A percentile compares a stretch with the other conserved stretches of the same genome.
phyloP scores from a whole-genome alignment of 2,888 invertebrate genomes.

The Acanthosepion lycidas region DNA sequence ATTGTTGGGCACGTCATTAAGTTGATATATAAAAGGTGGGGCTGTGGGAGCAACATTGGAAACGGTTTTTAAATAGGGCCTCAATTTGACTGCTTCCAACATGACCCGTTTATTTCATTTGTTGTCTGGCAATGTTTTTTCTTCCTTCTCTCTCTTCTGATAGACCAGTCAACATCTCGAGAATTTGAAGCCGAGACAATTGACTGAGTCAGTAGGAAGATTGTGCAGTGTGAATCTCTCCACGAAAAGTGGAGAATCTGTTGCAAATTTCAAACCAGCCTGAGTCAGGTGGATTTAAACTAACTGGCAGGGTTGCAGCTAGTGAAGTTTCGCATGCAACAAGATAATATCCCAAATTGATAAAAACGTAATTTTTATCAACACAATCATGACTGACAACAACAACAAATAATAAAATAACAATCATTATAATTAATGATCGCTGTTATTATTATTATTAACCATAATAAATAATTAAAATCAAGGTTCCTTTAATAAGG shows the following conservation, averaged over 20 bases:
- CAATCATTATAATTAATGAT: not conserved
- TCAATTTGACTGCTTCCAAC: not conserved
- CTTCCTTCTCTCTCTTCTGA: not conserved
- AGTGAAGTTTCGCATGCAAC: not conserved
- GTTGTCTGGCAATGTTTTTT: not conserved
- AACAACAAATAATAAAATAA: not conserved
- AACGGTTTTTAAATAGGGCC: not conserved
- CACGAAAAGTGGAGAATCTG: not conserved
- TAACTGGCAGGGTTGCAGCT: not conserved
- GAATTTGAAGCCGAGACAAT: not conserved
- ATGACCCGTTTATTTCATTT: not conserved
- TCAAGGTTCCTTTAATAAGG: slow-evolving; percentile 7
- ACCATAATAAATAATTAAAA: not conserved
- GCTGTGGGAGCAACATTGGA: not conserved
- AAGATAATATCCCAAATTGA: not conserved
- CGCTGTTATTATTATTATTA: not conserved
- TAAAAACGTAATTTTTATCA: not conserved
- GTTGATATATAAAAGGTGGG: not conserved
- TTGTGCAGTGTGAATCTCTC: not conserved
- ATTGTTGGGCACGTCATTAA: not conserved
- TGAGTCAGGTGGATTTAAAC: no score
- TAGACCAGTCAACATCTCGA: not conserved
- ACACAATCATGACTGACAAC: not conserved
- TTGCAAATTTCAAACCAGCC: not conserved
- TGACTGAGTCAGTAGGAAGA: not conserved